These are phyloP conservation scores for Mandrillus leucophaeus DNA, from an alignment of 2,113 vertebrate species.

Conservation along the genomic window DNA sequence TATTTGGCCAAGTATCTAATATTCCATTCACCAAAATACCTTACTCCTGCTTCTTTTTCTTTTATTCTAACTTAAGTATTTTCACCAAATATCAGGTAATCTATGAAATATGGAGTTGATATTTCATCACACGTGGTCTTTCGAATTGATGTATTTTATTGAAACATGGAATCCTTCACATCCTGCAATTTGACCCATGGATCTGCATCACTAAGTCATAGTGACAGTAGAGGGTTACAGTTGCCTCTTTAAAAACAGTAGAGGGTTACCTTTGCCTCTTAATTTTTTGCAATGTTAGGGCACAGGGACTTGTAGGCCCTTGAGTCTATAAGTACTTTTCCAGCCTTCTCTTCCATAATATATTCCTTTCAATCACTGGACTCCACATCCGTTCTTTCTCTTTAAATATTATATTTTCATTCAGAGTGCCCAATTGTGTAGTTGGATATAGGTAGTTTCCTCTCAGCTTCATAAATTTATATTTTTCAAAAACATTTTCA, in stretches of 20 bases:
- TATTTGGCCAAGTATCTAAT: not conserved
- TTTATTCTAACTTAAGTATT: not conserved
- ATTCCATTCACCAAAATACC: not conserved
- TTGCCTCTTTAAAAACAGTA: not conserved
- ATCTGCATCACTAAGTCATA: not conserved
- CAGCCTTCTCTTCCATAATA: not conserved
- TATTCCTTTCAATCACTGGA: not conserved
- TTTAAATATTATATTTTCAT: slow-evolving; percentile 5
- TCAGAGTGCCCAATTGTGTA: not conserved
- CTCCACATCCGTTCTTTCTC: not conserved
- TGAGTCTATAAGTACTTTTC: not conserved
- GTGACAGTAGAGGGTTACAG: not conserved
- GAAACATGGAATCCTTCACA: not conserved
- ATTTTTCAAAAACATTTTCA: not conserved
- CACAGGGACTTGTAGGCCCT: not conserved
- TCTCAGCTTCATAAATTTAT: not conserved
- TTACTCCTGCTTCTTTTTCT: not conserved
- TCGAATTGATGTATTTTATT: not conserved
- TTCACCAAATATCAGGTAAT: not conserved
- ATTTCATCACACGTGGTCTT: not conserved
- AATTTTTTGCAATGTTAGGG: not conserved
- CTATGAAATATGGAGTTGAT: not conserved
- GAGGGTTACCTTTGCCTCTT: not conserved
- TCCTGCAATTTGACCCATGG: not conserved
- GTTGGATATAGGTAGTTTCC: not conserved